Conservation (phyloP, 30 jellyfish, hydroid and myxozoan genomes). For the Rhopilema esculentum region DNA sequence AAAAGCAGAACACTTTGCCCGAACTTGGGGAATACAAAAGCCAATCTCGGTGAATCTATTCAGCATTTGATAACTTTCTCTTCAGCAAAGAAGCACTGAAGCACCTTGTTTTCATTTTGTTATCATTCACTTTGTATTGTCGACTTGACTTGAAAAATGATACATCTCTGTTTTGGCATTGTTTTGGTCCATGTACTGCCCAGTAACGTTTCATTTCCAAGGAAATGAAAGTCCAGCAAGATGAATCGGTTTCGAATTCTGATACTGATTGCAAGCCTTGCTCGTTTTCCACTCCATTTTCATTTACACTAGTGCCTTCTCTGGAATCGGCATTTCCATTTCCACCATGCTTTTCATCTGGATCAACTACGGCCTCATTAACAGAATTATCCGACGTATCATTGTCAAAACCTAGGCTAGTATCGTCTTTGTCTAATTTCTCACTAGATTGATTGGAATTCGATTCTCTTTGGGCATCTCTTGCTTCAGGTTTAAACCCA, state of each 20-base stretch:
- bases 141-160: not conserved
- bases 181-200: constrained; percentile 9
- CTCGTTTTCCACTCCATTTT: not conserved
- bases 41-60: constrained; percentile 30
- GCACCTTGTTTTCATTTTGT: constrained; percentile 1
- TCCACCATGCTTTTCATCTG: not conserved
- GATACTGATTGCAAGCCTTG: not conserved
- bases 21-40: constrained; percentile 20
- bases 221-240: not conserved
- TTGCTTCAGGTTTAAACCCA: constrained; percentile 1
- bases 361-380: constrained; percentile 1
- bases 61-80: constrained; percentile 16
- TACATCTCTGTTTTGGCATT: constrained; percentile 5
- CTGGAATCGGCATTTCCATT: not conserved
- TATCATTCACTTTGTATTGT: not conserved
- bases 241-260: not conserved
- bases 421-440: not conserved
- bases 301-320: not conserved
- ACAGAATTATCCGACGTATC: not conserved
- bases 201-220: not conserved
- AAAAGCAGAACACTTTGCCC: constrained; percentile 38
- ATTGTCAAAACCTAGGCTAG: not conserved
- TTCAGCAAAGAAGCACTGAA: constrained; percentile 8
- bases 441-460: not conserved
- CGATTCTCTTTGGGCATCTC: not conserved